Percentiles rank a stretch among this genome's conserved stretches.
Evolutionary conservation across 2,797 vertebrate genomes (phyloP).

Genomic region (Loris lydekkerianus): DNA sequence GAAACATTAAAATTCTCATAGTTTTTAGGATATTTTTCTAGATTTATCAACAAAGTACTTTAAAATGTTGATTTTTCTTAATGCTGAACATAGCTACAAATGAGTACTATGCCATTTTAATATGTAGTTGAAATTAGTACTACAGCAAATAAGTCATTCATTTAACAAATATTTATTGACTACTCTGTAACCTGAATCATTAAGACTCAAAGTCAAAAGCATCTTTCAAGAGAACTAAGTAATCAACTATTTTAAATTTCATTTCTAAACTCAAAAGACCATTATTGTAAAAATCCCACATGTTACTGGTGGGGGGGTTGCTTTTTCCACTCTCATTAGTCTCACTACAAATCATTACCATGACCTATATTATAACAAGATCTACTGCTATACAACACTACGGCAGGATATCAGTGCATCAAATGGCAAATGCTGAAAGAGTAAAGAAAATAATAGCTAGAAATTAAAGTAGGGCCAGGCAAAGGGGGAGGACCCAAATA

Average conservation of each 20-base stretch:
- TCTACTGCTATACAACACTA: background rate
- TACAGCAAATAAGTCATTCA: background rate
- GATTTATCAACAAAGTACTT: background rate
- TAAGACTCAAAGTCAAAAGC: background rate
- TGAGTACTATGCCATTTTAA: background rate
- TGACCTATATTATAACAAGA: background rate
- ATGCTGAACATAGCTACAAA: background rate
- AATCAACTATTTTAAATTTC: background rate
- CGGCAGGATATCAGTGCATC: background rate
- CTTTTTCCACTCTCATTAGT: background rate
- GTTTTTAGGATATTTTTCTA: background rate
- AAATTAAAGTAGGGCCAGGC: background rate
- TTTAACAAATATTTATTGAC: background rate
- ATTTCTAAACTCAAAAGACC: background rate
- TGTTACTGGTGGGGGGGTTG: background rate
- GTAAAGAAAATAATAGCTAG: background rate
- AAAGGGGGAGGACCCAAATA: too few relatives aligned
- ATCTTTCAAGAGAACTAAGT: background rate
- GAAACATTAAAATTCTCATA: background rate
- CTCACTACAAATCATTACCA: background rate
- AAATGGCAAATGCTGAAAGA: background rate
- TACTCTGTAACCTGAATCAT: background rate
- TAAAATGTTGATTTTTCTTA: background rate
- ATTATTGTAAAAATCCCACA: background rate
- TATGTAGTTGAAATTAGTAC: background rate